Conservation (phyloP, 1,140 invertebrate species). For the Zaprionus capensis region DNA sequence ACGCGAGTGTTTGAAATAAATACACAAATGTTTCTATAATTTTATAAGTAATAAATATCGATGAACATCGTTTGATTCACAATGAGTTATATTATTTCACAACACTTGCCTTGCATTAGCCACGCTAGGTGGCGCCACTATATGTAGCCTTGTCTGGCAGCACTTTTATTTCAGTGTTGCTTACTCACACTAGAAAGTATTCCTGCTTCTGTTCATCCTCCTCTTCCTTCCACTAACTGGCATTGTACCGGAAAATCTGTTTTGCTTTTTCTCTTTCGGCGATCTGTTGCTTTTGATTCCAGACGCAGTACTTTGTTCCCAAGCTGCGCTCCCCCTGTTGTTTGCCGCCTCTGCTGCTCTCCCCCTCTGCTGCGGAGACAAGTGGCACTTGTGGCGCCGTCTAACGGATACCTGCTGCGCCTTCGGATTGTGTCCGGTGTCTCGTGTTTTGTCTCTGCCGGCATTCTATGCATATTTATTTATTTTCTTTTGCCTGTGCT, state of each 20-base stretch:
- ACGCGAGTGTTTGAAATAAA: too few relatives aligned
- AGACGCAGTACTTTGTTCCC: constrained; percentile 33
- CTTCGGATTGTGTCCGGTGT: constrained; percentile 21
- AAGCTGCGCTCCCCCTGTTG: too few relatives aligned
- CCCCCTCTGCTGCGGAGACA: constrained; percentile 26
- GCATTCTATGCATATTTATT: constrained; percentile 71
- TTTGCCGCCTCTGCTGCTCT: background rate
- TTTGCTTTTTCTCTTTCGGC: constrained; percentile 5
- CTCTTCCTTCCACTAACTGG: background rate
- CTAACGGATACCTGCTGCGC: constrained; percentile 35
- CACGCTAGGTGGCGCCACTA: background rate
- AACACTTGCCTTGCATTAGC: too few relatives aligned
- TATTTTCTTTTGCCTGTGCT: constrained; percentile 65
- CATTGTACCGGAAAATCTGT: background rate
- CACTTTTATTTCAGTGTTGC: background rate
- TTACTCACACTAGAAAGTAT: constrained; percentile 21
- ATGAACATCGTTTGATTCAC: too few relatives aligned
- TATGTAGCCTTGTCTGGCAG: too few relatives aligned
- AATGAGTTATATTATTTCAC: too few relatives aligned
- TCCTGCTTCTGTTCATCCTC: too few relatives aligned
- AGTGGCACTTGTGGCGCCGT: constrained; percentile 48
- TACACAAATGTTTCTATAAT: too few relatives aligned
- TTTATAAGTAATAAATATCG: too few relatives aligned
- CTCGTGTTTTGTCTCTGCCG: constrained; percentile 32
- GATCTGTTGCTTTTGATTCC: constrained; percentile 40